Evolutionary conservation across 2,797 vertebrate species (phyloP).

Genomic region (Mionectes olivaceus): DNA sequence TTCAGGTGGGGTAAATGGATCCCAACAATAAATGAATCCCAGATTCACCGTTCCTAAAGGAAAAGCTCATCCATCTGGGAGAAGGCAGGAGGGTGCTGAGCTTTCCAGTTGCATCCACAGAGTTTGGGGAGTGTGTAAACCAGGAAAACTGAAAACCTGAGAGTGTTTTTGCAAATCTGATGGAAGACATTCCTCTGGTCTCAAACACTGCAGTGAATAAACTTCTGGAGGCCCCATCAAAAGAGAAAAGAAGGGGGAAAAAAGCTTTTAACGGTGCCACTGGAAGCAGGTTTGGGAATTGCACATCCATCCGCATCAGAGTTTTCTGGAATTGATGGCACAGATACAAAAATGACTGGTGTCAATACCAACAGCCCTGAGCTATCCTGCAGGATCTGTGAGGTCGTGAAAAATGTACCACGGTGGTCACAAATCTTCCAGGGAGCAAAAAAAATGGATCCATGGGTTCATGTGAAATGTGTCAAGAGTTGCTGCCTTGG

Average conservation of each 20-base stretch:
- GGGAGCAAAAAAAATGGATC: background rate
- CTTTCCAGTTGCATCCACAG: background rate
- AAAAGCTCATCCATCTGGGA: background rate
- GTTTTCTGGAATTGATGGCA: background rate
- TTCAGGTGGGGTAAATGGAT: background rate
- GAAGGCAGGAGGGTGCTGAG: background rate
- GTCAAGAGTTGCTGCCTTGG: background rate
- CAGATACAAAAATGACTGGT: background rate
- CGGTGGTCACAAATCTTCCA: background rate
- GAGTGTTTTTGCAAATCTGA: background rate
- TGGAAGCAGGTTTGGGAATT: background rate
- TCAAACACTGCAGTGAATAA: background rate
- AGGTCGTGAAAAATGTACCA: background rate
- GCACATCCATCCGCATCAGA: background rate
- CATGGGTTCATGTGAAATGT: background rate
- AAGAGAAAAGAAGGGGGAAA: background rate
- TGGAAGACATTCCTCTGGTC: background rate
- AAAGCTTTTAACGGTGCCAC: background rate
- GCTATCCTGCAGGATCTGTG: background rate
- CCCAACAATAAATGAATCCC: background rate
- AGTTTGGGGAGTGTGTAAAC: background rate
- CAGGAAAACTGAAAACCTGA: background rate
- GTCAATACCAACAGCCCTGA: background rate
- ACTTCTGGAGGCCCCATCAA: background rate
- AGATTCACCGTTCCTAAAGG: background rate